Conservation (phyloP, 2,113 vertebrate genomes). For the Chlamydotis undulata region DNA sequence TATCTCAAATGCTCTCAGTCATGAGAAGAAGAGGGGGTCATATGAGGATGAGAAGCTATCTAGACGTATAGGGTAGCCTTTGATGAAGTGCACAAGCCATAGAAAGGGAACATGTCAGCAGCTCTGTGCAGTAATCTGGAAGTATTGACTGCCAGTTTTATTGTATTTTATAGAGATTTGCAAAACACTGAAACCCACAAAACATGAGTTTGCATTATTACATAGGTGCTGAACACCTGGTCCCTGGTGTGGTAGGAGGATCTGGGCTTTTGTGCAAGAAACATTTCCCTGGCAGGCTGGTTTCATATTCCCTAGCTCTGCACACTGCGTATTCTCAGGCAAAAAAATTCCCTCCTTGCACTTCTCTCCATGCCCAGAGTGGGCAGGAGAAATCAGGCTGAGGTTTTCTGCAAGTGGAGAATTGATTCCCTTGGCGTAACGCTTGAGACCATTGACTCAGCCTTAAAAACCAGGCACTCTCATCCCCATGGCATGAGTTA, state of each 20-base stretch:
- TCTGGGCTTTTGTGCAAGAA: neutral
- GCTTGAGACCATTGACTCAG: neutral
- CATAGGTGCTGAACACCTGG: neutral
- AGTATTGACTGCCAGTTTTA: neutral
- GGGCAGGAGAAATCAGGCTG: neutral
- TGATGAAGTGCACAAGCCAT: neutral
- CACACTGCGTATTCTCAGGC: neutral
- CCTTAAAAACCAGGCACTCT: neutral
- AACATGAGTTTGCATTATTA: neutral
- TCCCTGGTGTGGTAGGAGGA: neutral
- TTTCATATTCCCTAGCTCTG: neutral
- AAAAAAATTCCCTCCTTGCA: neutral
- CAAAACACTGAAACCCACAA: neutral
- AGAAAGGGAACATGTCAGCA: neutral
- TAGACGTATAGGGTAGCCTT: neutral
- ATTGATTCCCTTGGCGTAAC: neutral
- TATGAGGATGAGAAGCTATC: neutral
- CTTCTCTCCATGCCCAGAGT: neutral
- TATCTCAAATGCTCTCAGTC: neutral
- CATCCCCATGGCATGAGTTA: neutral
- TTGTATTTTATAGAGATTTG: neutral
- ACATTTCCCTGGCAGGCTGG: neutral
- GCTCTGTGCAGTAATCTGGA: neutral
- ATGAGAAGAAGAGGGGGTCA: neutral
- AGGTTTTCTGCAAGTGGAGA: neutral